Percentiles rank a stretch among this genome's conserved stretches.
Conservation (phyloP, 2,888 invertebrate species). For the Drosophila stalkeri region DNA sequence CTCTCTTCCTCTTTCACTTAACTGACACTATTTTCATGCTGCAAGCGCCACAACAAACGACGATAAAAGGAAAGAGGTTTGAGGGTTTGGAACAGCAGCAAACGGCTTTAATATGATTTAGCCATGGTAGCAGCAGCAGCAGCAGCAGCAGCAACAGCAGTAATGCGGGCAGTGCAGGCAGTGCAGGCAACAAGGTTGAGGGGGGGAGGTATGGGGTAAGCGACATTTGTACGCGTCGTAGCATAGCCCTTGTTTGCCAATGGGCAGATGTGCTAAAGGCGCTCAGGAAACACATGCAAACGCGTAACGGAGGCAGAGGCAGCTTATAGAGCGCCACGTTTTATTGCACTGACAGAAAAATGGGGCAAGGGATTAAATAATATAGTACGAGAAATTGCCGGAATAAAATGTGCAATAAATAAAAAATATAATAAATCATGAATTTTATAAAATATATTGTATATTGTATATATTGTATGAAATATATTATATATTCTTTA, state of each 20-base stretch:
- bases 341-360: constrained; percentile 30
- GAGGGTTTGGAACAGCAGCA: constrained; percentile 13
- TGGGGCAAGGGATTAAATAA: background rate
- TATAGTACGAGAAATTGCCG: background rate
- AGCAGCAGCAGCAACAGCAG: constrained; percentile 12
- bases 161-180: constrained; percentile 11
- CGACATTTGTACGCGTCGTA: constrained; percentile 16
- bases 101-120: constrained; percentile 73
- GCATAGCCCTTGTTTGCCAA: constrained; percentile 47
- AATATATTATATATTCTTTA: background rate
- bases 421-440: background rate
- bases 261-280: constrained; percentile 57
- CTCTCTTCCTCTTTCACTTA: constrained; percentile 20
- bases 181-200: constrained; percentile 14
- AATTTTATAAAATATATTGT: background rate
- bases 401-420: background rate
- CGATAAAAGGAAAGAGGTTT: background rate
- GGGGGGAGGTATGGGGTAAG: background rate
- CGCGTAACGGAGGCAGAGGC: constrained; percentile 42
- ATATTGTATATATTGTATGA: too few species aligned
- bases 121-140: constrained; percentile 31
- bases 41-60: constrained; percentile 40
- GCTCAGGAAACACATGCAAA: constrained; percentile 43
- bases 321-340: constrained; percentile 26
- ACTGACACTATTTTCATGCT: constrained; percentile 73